Base-by-base conservation (phyloP, 2,113 vertebrate species). In the Tretioscincus oriximinensis region DNA sequence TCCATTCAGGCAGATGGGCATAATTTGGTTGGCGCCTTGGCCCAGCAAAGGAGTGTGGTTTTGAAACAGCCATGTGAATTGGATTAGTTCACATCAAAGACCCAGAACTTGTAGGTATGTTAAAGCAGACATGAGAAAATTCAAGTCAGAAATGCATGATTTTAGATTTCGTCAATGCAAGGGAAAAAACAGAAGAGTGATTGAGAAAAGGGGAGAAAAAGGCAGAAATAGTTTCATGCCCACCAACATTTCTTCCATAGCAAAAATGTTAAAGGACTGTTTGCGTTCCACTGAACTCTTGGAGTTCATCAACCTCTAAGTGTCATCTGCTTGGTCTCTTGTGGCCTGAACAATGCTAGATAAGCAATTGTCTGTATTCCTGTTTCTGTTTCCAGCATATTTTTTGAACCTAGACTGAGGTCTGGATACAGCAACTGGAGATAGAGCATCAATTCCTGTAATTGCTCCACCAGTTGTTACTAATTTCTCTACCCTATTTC, bases 41-140 rank as follows among this genome's bases (percentile, higher is more conserved):
- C 0, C 24, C 89, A 90, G 78, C 84, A 81, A 49, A 83, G 87
- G 84, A 90, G 93, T 72, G 76, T 73, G 82, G 86, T 77, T 80
- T 85, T 58, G 73, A 73, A 84, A 74, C 78, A 81, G 64, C 82
- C 83, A 68, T 88, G 79, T 83, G 91, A 89, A 83, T 83, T 88
- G 92, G 92, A 94, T 94, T 93, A 93, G 86, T 88, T 93, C 86
- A 81, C 89, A 92, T 94, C 90, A 91, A 91, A 95, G 89, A 82
- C 93, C 84, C 49, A 41, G 83, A 86, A 85, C 85, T 87, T 88
- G 75, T 73, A 0, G 41, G 79, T 91, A 83, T 35, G 84, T 91
- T 93, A 90, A 91, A 90, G 18, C 45, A 90, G 87, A 91, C 81
- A 69, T 73, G 74, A 85, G 63, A 81, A 90, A 84, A 90, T 83